phyloP scores from a whole-genome alignment of 2,797 vertebrate genomes.

The Takifugu rubripes region DNA sequence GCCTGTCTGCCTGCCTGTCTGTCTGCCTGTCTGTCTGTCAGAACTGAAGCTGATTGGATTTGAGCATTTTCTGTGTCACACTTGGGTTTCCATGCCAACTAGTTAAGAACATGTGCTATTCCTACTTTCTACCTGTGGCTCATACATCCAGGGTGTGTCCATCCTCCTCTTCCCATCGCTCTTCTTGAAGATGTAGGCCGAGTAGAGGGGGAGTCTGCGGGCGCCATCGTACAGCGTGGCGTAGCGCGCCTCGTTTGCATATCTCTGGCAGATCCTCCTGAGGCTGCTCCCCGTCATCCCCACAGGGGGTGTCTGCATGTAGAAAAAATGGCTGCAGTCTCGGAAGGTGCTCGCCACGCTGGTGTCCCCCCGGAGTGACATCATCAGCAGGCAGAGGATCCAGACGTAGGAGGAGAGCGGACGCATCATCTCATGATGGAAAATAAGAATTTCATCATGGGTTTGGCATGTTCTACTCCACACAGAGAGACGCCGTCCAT shows the following conservation, averaged over 20 bases:
- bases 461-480: too few species aligned
- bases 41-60: too few species aligned
- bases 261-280: conserved; percentile 70
- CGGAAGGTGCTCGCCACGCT: conserved; percentile 63
- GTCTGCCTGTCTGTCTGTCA: too few species aligned
- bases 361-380: conserved; percentile 26
- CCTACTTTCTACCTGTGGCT: conserved; percentile 66
- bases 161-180: conserved; percentile 67
- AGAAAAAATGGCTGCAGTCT: conserved; percentile 71
- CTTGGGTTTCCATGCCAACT: too few species aligned
- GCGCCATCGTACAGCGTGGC: conserved; percentile 68
- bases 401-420: conserved; percentile 29
- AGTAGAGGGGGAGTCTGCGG: conserved; percentile 62
- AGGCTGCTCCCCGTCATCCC: conserved; percentile 49
- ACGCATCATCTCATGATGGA: conserved; percentile 40
- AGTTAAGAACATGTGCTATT: too few species aligned
- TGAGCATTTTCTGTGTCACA: too few species aligned
- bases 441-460: too few species aligned
- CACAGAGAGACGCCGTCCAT: background rate
- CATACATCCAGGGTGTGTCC: conserved; percentile 78
- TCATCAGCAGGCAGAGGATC: conserved; percentile 36
- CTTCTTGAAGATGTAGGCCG: conserved; percentile 74
- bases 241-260: conserved; percentile 59
- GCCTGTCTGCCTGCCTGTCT: too few species aligned
- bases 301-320: conserved; percentile 61